These are phyloP conservation scores for Sisyra terminalis DNA, from an alignment of 2,888 invertebrate genomes.

Conservation along the genomic window DNA sequence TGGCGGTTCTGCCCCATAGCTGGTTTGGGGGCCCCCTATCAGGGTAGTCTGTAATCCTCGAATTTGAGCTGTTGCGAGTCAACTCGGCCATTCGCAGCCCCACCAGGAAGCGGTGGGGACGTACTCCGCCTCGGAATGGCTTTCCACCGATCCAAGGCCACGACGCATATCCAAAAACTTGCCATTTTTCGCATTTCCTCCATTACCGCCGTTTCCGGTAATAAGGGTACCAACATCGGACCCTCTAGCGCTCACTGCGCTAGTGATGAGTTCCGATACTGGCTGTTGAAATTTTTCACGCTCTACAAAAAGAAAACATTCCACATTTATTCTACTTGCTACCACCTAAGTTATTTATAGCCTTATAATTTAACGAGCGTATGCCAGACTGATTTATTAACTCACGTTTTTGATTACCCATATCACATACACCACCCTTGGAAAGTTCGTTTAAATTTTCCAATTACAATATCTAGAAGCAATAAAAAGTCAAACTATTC, in stretches of 20 bases:
- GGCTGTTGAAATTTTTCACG: slow-evolving; percentile 44
- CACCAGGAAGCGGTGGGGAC: slow-evolving; percentile 76
- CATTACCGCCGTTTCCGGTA: slow-evolving; percentile 8
- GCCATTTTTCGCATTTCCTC: slow-evolving; percentile 28
- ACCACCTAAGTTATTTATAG: too few relatives aligned
- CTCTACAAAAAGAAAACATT: slow-evolving; percentile 37
- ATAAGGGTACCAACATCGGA: slow-evolving; percentile 15
- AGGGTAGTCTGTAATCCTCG: slow-evolving; percentile 27
- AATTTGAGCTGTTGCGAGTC: slow-evolving; percentile 61
- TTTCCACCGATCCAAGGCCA: slow-evolving; percentile 25
- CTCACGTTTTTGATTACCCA: too few relatives aligned
- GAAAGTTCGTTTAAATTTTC: too few relatives aligned
- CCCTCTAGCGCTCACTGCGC: slow-evolving; percentile 23
- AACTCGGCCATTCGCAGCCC: slow-evolving; percentile 95
- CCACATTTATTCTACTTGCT: too few relatives aligned
- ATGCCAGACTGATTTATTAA: too few relatives aligned
- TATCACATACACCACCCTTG: too few relatives aligned
- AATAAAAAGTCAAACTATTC: too few relatives aligned
- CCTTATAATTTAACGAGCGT: too few relatives aligned
- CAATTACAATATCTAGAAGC: too few relatives aligned
- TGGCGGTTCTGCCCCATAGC: not conserved
- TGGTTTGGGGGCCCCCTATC: slow-evolving; percentile 10
- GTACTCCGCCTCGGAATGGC: slow-evolving; percentile 35
- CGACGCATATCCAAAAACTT: slow-evolving; percentile 16
- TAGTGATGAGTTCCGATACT: slow-evolving; percentile 21